Conservation (phyloP, 2,113 vertebrate species). For the Terrapene triunguis region DNA sequence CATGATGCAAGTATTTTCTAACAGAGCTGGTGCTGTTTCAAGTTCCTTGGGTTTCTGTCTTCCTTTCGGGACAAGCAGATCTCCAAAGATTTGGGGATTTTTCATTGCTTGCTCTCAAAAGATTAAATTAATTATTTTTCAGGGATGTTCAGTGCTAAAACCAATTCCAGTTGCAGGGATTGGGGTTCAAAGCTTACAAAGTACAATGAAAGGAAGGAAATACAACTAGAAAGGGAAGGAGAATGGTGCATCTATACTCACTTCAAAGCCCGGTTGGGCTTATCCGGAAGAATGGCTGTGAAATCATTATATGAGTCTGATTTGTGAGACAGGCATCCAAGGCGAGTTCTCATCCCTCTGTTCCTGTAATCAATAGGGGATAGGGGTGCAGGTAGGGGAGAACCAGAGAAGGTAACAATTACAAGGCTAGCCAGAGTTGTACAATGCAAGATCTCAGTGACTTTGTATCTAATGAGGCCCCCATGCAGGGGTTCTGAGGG, state of each 20-base stretch:
- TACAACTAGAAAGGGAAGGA: background rate
- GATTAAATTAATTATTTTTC: background rate
- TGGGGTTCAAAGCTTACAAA: background rate
- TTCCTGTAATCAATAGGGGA: conserved; percentile 78
- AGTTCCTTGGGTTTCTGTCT: background rate
- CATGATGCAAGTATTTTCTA: background rate
- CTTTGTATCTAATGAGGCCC: background rate
- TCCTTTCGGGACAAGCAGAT: background rate
- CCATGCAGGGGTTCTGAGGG: background rate
- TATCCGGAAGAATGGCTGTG: conserved; percentile 93
- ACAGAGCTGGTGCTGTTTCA: background rate
- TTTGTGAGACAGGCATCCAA: conserved; percentile 96
- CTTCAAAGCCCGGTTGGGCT: conserved; percentile 92
- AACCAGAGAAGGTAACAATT: conserved; percentile 63
- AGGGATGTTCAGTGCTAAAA: background rate
- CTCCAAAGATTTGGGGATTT: background rate
- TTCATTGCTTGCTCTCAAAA: background rate
- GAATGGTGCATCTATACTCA: conserved; percentile 79
- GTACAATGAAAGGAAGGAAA: background rate
- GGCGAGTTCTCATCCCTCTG: conserved; percentile 95
- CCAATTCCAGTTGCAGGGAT: background rate
- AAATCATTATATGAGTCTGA: conserved; percentile 97
- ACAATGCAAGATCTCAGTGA: background rate
- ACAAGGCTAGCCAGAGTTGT: background rate
- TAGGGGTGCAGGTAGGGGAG: conserved; percentile 68